phyloP scores from a whole-genome alignment of 2,113 vertebrate genomes.

The Lanius ludovicianus region DNA sequence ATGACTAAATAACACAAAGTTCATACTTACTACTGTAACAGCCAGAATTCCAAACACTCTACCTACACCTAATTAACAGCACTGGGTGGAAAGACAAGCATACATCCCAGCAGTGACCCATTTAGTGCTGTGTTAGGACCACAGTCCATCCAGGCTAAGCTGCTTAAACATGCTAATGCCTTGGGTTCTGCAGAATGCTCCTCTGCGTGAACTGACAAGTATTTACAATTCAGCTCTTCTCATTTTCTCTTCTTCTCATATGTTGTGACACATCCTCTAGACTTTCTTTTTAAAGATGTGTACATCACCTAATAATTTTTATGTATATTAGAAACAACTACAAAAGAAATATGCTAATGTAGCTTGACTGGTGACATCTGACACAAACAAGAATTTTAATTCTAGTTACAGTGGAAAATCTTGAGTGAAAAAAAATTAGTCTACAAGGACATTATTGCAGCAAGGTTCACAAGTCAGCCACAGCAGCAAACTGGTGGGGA shows the following conservation, averaged over 20 bases:
- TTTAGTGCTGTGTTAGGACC: conserved; percentile 20
- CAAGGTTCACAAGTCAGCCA: accelerated
- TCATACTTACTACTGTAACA: background rate
- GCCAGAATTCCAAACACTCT: background rate
- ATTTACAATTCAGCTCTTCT: background rate
- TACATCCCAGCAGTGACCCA: conserved; percentile 20
- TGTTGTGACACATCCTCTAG: background rate
- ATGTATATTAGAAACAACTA: background rate
- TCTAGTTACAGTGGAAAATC: background rate
- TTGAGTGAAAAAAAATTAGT: background rate
- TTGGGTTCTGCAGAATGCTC: conserved; percentile 22
- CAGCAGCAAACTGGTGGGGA: background rate
- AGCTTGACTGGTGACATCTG: background rate
- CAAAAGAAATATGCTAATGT: background rate
- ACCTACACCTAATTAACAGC: background rate
- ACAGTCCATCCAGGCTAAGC: conserved; percentile 42
- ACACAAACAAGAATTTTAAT: background rate
- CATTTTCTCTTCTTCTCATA: background rate
- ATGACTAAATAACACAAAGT: background rate
- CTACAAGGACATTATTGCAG: background rate
- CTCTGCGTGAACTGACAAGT: conserved; percentile 1
- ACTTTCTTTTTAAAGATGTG: background rate
- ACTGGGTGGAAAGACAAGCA: background rate
- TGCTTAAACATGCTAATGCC: conserved; percentile 50
- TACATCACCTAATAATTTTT: background rate